Percentiles rank a stretch among this genome's conserved stretches.
These are phyloP conservation scores for Diabrotica undecimpunctata DNA, from an alignment of 1,140 invertebrate species.

Conservation along the genomic window DNA sequence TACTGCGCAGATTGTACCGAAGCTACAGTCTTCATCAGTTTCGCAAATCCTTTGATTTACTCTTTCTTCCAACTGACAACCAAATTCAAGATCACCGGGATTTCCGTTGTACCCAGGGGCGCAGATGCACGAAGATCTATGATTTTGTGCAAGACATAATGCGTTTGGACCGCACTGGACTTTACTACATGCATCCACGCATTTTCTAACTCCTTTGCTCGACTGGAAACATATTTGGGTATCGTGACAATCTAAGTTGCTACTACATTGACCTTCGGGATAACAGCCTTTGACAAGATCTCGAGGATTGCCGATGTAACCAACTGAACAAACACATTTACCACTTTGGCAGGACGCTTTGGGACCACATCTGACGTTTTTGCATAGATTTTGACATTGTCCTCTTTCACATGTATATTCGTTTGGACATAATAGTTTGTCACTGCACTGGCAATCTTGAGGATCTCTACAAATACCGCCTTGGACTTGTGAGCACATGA, in stretches of 20 bases:
- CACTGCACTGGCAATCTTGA: conserved; percentile 63
- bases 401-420: conserved; percentile 69
- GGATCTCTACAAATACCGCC: conserved; percentile 66
- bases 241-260: conserved; percentile 74
- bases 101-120: conserved; percentile 74
- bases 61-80: conserved; percentile 67
- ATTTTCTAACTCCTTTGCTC: conserved; percentile 70
- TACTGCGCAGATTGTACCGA: conserved; percentile 58
- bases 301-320: conserved; percentile 73
- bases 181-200: conserved; percentile 81
- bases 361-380: conserved; percentile 71
- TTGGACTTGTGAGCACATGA: conserved; percentile 66
- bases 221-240: conserved; percentile 84
- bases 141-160: conserved; percentile 75
- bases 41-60: conserved; percentile 59
- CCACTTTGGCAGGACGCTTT: conserved; percentile 77
- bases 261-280: conserved; percentile 67
- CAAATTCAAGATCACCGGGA: conserved; percentile 69
- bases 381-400: conserved; percentile 71
- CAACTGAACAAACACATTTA: conserved; percentile 73
- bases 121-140: conserved; percentile 81
- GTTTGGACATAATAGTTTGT: conserved; percentile 66
- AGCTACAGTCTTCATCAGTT: conserved; percentile 66
- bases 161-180: conserved; percentile 88
- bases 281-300: conserved; percentile 67